Conservation (phyloP, 53 echinoderm and acorn worm species). For the Astropecten irregularis region DNA sequence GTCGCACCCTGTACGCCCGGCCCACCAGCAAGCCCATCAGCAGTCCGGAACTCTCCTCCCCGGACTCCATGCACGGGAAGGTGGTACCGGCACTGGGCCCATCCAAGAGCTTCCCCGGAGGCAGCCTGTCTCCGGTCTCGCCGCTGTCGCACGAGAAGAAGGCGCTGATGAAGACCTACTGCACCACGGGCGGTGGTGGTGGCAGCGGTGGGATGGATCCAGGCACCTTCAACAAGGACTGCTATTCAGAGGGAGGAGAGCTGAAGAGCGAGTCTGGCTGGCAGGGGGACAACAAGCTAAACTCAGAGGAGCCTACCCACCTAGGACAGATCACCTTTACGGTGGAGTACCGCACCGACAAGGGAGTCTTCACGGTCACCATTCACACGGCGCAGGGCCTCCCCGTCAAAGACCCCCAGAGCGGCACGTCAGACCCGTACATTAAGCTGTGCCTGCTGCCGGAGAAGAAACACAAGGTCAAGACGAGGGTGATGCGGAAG, state of each 20-base stretch:
- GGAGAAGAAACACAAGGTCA: constrained; percentile 99
- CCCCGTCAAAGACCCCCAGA: constrained; percentile 83
- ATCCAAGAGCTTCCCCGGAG: constrained; percentile 56
- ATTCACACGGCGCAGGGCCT: constrained; percentile 89
- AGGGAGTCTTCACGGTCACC: constrained; percentile 94
- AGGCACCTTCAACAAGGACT: constrained; percentile 84
- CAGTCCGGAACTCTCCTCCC: constrained; percentile 94
- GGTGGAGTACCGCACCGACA: constrained; percentile 89
- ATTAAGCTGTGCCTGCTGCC: constrained; percentile 98
- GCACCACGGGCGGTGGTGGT: constrained; percentile 70
- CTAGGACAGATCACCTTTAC: constrained; percentile 90
- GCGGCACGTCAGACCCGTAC: constrained; percentile 94
- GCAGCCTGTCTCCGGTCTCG: constrained; percentile 74
- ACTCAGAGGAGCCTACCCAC: constrained; percentile 64
- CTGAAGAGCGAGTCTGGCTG: constrained; percentile 74
- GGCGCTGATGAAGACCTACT: constrained; percentile 67
- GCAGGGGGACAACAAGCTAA: constrained; percentile 65
- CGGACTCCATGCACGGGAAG: constrained; percentile 77
- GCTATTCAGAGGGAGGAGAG: constrained; percentile 89
- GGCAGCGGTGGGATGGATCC: constrained; percentile 68
- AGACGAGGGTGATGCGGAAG: constrained; percentile 94
- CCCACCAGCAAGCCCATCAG: constrained; percentile 86
- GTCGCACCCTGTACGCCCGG: constrained; percentile 84
- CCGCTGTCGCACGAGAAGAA: constrained; percentile 79
- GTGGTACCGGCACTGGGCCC: constrained; percentile 52